phyloP scores from a whole-genome alignment of 2,888 invertebrate genomes.

The Campoletis raptor region DNA sequence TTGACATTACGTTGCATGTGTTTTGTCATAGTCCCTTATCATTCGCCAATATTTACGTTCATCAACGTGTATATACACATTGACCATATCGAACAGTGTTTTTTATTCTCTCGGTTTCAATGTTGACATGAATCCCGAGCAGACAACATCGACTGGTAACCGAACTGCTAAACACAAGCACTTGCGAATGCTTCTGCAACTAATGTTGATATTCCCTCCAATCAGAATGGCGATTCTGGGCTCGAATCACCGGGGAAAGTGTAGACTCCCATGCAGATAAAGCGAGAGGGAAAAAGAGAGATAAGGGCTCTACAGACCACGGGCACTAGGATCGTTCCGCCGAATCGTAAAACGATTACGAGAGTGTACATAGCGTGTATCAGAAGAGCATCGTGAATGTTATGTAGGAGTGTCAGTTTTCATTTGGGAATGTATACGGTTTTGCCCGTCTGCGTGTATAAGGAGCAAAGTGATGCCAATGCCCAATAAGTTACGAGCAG shows the following conservation, averaged over 20 bases:
- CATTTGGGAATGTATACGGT: slow-evolving; percentile 53
- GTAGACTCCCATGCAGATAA: slow-evolving; percentile 54
- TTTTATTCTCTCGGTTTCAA: slow-evolving; percentile 36
- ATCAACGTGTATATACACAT: slow-evolving; percentile 52
- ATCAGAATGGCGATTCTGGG: slow-evolving; percentile 60
- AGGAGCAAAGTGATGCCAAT: slow-evolving; percentile 60
- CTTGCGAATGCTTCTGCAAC: slow-evolving; percentile 25
- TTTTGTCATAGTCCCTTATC: slow-evolving; percentile 60
- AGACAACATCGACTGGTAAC: slow-evolving; percentile 48
- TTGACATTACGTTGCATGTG: slow-evolving; percentile 45
- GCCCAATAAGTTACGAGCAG: slow-evolving; percentile 64
- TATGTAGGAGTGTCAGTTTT: slow-evolving; percentile 56
- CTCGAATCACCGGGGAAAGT: slow-evolving; percentile 67
- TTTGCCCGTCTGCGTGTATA: not conserved
- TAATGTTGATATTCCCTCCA: slow-evolving; percentile 48
- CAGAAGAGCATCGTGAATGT: slow-evolving; percentile 44
- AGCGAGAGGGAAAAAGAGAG: slow-evolving; percentile 24
- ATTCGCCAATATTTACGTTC: slow-evolving; percentile 65
- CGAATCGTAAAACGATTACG: slow-evolving; percentile 80
- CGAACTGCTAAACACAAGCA: slow-evolving; percentile 4
- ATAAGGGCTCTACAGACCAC: slow-evolving; percentile 72
- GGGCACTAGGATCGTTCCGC: slow-evolving; percentile 68
- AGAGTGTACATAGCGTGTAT: slow-evolving; percentile 47
- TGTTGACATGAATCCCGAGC: slow-evolving; percentile 45
- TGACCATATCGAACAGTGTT: slow-evolving; percentile 59